Conservation (phyloP, 2,113 vertebrate genomes). For the Menura novaehollandiae region DNA sequence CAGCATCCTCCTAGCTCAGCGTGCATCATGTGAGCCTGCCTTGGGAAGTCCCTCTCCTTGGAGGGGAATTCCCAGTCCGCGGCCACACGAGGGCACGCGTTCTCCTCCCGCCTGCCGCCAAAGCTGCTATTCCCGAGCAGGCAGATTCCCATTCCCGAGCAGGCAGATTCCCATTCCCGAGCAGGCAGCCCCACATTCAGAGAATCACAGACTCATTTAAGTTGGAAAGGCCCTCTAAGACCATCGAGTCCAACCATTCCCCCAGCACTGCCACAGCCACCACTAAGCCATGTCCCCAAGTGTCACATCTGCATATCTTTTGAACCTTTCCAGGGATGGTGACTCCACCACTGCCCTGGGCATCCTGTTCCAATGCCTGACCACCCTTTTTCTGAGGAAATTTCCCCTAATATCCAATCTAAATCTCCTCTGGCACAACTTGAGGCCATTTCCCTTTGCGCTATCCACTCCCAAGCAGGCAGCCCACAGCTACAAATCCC, state of each 20-base stretch:
- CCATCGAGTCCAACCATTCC: background rate
- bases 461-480: background rate
- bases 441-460: background rate
- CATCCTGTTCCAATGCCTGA: background rate
- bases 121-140: background rate
- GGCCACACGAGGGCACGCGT: conserved; percentile 47
- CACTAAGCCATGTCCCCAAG: background rate
- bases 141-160: background rate
- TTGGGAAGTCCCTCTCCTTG: background rate
- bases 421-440: background rate
- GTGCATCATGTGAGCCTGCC: background rate
- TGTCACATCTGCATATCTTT: background rate
- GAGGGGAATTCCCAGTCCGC: background rate
- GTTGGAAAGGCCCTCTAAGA: background rate
- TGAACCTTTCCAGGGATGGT: background rate
- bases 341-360: background rate
- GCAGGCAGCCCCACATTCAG: rapidly evolving
- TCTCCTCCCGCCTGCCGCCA: background rate
- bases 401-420: background rate
- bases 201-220: background rate
- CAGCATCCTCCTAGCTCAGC: background rate
- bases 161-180: background rate
- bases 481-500: background rate
- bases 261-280: background rate
- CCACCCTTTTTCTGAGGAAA: background rate